Evolutionary conservation across 2,113 vertebrate genomes (phyloP).

Genomic region (Castor canadensis): DNA sequence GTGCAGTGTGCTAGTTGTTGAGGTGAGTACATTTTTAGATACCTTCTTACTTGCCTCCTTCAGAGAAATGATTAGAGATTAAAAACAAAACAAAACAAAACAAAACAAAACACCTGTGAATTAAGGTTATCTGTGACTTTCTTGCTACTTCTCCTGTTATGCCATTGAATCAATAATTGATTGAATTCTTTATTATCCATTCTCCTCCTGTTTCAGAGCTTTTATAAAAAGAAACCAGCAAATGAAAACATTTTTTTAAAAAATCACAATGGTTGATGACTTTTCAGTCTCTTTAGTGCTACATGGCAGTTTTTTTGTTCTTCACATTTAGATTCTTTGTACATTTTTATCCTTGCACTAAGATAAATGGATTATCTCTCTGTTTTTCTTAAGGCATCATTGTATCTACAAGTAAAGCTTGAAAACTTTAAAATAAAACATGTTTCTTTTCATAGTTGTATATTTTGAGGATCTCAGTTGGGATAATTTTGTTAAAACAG

Average conservation of each 20-base stretch:
- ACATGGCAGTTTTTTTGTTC: not conserved
- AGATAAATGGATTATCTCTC: not conserved
- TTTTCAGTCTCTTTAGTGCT: conserved; percentile 34
- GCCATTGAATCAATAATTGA: not conserved
- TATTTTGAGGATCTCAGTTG: not conserved
- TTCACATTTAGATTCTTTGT: not conserved
- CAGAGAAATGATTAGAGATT: not conserved
- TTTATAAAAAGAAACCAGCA: conserved; percentile 19
- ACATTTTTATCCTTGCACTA: not conserved
- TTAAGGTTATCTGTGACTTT: conserved; percentile 33
- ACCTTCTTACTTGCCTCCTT: not conserved
- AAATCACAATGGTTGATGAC: not conserved
- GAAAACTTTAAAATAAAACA: not conserved
- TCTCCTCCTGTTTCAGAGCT: conserved; percentile 1
- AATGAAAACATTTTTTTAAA: not conserved
- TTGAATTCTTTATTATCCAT: not conserved
- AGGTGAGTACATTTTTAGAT: not conserved
- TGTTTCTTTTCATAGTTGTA: not conserved
- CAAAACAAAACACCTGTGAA: not conserved
- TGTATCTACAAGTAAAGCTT: not conserved
- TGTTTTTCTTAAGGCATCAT: not conserved
- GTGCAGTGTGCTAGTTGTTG: not conserved
- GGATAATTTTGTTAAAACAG: conserved; percentile 34
- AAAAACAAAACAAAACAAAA: not conserved
- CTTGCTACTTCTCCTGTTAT: conserved; percentile 3